Conservation (phyloP, 2,797 vertebrate genomes). For the Sebastes itinus region DNA sequence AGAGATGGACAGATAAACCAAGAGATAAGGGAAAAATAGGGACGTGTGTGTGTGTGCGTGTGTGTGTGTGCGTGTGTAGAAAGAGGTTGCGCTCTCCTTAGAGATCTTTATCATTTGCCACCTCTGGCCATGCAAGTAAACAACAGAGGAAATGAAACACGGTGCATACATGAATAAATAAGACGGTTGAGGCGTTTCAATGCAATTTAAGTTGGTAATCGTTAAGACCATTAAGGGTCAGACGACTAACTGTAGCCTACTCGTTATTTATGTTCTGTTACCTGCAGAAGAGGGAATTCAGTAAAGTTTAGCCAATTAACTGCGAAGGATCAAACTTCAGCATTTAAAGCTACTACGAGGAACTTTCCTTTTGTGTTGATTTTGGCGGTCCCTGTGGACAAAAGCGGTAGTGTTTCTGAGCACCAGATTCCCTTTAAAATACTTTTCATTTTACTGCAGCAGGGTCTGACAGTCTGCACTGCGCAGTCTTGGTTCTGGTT, state of each 20-base stretch:
- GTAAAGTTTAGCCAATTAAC: not conserved
- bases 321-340: not conserved
- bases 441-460: no score
- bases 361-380: no score
- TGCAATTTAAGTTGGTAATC: conserved; percentile 45
- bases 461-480: no score
- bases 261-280: not conserved
- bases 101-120: conserved; percentile 71
- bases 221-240: conserved; percentile 21
- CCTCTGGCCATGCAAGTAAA: conserved; percentile 74
- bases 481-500: no score
- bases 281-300: conserved; percentile 11
- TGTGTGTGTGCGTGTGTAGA: conserved; percentile 17
- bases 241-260: not conserved
- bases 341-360: not conserved
- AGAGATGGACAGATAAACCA: conserved; percentile 49
- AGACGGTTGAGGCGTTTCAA: conserved; percentile 31
- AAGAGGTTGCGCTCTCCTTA: conserved; percentile 35
- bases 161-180: conserved; percentile 74
- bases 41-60: not conserved
- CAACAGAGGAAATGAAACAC: conserved; percentile 63
- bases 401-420: no score
- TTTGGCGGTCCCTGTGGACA: no score
- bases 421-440: no score
- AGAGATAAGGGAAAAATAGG: conserved; percentile 36